These are phyloP conservation scores for Cryptus viduatorius DNA, from an alignment of 2,888 invertebrate genomes.

Conservation along the genomic window DNA sequence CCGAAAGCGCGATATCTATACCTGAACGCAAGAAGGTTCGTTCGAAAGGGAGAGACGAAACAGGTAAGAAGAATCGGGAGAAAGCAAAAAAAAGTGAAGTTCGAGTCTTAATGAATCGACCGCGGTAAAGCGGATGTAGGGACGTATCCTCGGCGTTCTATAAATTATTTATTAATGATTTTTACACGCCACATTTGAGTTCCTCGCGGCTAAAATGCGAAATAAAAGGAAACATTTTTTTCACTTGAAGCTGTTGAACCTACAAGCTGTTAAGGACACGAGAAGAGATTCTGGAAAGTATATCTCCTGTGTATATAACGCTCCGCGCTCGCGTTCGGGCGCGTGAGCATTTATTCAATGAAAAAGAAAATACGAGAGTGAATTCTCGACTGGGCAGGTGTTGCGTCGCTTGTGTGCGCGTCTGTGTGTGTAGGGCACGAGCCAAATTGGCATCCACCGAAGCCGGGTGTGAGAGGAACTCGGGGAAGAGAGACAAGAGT, in stretches of 20 bases:
- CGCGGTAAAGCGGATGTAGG: slow-evolving; percentile 3
- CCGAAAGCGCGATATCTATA: slow-evolving; percentile 43
- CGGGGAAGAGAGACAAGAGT: slow-evolving; percentile 14
- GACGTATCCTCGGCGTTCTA: slow-evolving; percentile 40
- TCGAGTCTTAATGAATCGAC: slow-evolving; percentile 51
- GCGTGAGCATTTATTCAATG: slow-evolving; percentile 58
- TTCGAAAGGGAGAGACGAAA: slow-evolving; percentile 1
- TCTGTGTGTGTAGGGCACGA: slow-evolving; percentile 58
- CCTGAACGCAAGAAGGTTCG: slow-evolving; percentile 14
- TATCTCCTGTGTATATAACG: slow-evolving; percentile 16
- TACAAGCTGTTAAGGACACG: slow-evolving; percentile 29
- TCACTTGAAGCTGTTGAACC: slow-evolving; percentile 19
- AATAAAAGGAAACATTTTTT: slow-evolving; percentile 29
- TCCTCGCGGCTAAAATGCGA: slow-evolving; percentile 7
- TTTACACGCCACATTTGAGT: slow-evolving; percentile 42
- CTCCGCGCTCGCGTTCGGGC: not conserved
- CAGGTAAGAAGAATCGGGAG: slow-evolving; percentile 26
- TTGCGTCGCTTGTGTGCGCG: slow-evolving; percentile 12
- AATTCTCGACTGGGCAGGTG: slow-evolving; percentile 61
- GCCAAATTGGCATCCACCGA: slow-evolving; percentile 64
- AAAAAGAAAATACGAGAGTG: slow-evolving; percentile 31
- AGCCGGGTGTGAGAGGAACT: slow-evolving; percentile 49
- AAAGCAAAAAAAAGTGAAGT: slow-evolving; percentile 9
- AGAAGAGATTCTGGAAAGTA: slow-evolving; percentile 1
- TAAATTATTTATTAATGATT: slow-evolving; percentile 65